Conservation (phyloP, 2,797 vertebrate species). For the Passerculus sandwichensis region DNA sequence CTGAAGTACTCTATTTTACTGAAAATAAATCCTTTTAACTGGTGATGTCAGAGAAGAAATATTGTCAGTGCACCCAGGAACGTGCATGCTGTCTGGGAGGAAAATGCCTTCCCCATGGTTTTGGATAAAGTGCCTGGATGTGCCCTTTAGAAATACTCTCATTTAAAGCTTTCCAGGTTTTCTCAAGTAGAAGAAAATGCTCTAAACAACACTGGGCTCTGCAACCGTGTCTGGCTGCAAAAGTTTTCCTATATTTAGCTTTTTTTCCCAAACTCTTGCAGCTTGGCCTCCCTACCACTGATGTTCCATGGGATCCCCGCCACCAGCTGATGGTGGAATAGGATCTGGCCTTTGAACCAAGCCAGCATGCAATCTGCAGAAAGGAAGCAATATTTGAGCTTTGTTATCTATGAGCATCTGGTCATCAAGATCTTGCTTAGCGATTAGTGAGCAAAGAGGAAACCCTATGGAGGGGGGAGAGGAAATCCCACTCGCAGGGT, state of each 20-base stretch:
- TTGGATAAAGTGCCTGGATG: not conserved
- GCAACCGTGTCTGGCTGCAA: not conserved
- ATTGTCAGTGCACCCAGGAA: constrained; percentile 37
- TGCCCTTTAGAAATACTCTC: not conserved
- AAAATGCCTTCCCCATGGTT: constrained; percentile 38
- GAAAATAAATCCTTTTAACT: constrained; percentile 73
- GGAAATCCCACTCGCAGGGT: not conserved
- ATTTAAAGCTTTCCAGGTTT: constrained; percentile 26
- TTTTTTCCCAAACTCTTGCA: not conserved
- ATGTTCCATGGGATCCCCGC: accelerated
- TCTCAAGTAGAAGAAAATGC: not conserved
- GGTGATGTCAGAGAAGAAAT: constrained; percentile 60
- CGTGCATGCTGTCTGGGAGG: not conserved
- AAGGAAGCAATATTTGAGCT: constrained; percentile 58
- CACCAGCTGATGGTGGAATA: not conserved
- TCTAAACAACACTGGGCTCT: not conserved
- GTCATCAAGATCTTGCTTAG: constrained; percentile 25
- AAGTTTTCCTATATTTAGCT: not conserved
- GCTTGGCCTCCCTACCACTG: not conserved
- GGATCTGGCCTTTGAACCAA: constrained; percentile 61
- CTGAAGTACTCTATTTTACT: constrained; percentile 68
- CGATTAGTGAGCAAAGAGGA: not conserved
- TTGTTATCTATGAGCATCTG: constrained; percentile 41
- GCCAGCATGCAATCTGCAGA: not conserved
- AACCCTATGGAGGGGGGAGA: not conserved